phyloP scores from a whole-genome alignment of 2,113 vertebrate species.

The Nematolebias whitei region DNA sequence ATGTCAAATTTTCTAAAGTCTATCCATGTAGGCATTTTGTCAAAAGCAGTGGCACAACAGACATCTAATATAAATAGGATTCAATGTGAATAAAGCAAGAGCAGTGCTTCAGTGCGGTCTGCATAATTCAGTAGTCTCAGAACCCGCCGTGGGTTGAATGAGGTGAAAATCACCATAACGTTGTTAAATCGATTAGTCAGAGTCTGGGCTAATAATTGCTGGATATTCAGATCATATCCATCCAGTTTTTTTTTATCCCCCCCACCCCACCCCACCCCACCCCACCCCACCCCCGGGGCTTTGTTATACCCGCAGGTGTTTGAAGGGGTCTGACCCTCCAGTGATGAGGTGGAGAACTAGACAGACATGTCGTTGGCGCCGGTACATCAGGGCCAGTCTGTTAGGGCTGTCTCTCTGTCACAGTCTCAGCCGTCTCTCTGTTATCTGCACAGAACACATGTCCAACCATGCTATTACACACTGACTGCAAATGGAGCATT shows the following conservation, averaged over 20 bases:
- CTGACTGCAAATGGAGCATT: conserved; percentile 74
- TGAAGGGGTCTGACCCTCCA: conserved; percentile 28
- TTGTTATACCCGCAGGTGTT: conserved; percentile 40
- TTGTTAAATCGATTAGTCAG: conserved; percentile 59
- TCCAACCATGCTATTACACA: conserved; percentile 75
- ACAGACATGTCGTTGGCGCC: conserved; percentile 48
- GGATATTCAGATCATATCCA: conserved; percentile 34
- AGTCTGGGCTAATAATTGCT: conserved; percentile 41
- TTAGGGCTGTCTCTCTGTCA: conserved; percentile 69
- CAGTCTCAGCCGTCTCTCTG: conserved; percentile 59
- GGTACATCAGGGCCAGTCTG: conserved; percentile 71
- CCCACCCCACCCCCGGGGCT: conserved; percentile 19
- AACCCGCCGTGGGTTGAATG: conserved; percentile 35
- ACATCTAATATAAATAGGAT: conserved; percentile 50
- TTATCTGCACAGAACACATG: conserved; percentile 81
- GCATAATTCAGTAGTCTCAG: conserved; percentile 51
- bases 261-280: too few species aligned
- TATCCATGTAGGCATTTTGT: conserved; percentile 32
- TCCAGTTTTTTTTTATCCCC: not conserved
- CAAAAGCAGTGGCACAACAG: conserved; percentile 39
- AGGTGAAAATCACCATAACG: conserved; percentile 39
- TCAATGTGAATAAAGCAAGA: conserved; percentile 42
- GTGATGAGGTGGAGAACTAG: conserved; percentile 36
- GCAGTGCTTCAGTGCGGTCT: conserved; percentile 17
- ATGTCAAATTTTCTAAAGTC: conserved; percentile 22